Evolutionary conservation across 2,888 invertebrate species (phyloP), one percentile per base, ranked within the genome.

Genomic region (Galerucella calmariensis): DNA sequence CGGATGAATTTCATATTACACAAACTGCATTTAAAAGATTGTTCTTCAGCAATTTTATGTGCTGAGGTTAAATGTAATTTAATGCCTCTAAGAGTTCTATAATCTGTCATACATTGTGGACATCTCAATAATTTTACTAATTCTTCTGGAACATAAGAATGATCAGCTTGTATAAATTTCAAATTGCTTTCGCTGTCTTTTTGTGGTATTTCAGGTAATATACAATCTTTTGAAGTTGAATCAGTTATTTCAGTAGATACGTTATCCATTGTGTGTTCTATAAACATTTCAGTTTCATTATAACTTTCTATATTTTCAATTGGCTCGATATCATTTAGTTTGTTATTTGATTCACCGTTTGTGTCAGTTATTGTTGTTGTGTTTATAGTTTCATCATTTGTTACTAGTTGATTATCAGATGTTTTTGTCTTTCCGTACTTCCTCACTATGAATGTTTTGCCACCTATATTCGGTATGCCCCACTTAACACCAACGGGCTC

Each of bases 1-100:
- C 62, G 27, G 11, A 35, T 56, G n/a, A 74, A 67, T 58, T 56
- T 62, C 59, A 67, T 65, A n/a, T 70, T 59, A 63, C 74, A 74
- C 8, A 61, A n/a, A 20, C 48, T 56, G 35, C 74, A 74, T 16
- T 67, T 27, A 24, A 51, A 62, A 24, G 67, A 44, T 27, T 53
- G 51, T 16, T 48, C 35, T 24, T 67, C 67, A 46, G 20, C 46
- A 67, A 74, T 70, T 12, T 58, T 46, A 41, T 74, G 74, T 14
- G 35, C 20, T 1, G 35, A 12, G 56, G 24, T 61, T 51, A 74
- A 65, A 62, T 74, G 74, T 1, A 24, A 14, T 24, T 56, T 51
- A n/a, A 74, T 58, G 12, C 70, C 74, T 67, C 53, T 71, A 2
- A 44, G 44, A 16, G 70, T 67, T 44, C 62, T 51, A 46, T 74